Evolutionary conservation across 2,888 invertebrate genomes (phyloP).

Genomic region (Apantesis nais): DNA sequence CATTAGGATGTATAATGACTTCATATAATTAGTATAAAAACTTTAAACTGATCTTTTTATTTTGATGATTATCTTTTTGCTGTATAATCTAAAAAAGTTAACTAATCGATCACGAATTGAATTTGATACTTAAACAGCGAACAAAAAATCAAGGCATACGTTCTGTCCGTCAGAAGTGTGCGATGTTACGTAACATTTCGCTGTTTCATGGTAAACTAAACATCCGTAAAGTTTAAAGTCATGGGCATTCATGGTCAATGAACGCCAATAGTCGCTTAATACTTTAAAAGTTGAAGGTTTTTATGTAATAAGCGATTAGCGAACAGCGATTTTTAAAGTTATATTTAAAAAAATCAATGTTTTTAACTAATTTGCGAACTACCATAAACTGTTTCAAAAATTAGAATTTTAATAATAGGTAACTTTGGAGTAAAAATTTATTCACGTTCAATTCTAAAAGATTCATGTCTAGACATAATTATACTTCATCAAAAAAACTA

Average conservation of each 20-base stretch:
- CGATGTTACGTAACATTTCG: conserved; percentile 53
- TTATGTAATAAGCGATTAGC: conserved; percentile 33
- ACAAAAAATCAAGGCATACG: conserved; percentile 46
- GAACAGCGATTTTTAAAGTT: conserved; percentile 29
- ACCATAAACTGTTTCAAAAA: not conserved
- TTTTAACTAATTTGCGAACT: not conserved
- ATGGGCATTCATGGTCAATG: conserved; percentile 73
- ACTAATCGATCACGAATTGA: conserved; percentile 35
- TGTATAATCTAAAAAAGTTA: conserved; percentile 15
- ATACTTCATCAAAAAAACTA: not conserved
- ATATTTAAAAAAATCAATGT: not conserved
- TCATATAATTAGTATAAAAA: conserved; percentile 13
- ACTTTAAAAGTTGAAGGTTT: conserved; percentile 23
- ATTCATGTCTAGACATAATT: not conserved
- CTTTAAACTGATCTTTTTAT: conserved; percentile 13
- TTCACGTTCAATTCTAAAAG: not conserved
- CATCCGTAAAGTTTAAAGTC: conserved; percentile 57
- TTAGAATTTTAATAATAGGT: not conserved
- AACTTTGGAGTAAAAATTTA: not conserved
- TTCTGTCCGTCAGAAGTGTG: conserved; percentile 49
- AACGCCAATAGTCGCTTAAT: conserved; percentile 52
- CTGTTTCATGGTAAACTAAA: conserved; percentile 50
- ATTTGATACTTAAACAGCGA: conserved; percentile 22
- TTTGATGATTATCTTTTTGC: conserved; percentile 1
- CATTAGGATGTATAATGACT: conserved; percentile 13